These are phyloP conservation scores for Pocillopora damicornis DNA, from an alignment of 64 coral and sea anemone species.

Conservation along the genomic window DNA sequence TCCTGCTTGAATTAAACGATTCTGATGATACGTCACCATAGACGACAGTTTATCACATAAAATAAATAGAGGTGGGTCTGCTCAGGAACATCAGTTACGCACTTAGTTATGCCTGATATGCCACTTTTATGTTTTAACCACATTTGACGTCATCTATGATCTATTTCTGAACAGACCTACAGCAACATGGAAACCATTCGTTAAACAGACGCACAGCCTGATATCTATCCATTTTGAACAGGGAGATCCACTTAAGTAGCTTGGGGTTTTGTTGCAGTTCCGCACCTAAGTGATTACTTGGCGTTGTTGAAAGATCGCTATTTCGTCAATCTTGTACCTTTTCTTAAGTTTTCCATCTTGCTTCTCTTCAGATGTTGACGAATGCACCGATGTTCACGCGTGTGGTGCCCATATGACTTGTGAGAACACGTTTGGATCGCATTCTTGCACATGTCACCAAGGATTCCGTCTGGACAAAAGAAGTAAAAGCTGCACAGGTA, in stretches of 20 bases:
- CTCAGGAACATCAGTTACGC: too few relatives aligned
- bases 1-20: background rate
- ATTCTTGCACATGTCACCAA: background rate
- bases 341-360: background rate
- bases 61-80: too few relatives aligned
- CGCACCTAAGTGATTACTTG: background rate
- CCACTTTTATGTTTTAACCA: too few relatives aligned
- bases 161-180: too few relatives aligned
- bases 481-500: background rate
- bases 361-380: conserved; percentile 20
- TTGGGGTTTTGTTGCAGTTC: too few relatives aligned
- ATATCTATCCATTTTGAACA: too few relatives aligned
- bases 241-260: too few relatives aligned
- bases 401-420: background rate
- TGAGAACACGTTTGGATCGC: background rate
- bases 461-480: background rate
- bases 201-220: too few relatives aligned
- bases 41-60: too few relatives aligned
- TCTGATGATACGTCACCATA: background rate
- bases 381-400: background rate
- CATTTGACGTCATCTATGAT: too few relatives aligned
- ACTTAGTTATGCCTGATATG: too few relatives aligned
- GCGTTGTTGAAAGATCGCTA: background rate
- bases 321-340: background rate
- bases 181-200: too few relatives aligned